Evolutionary conservation across 2,888 invertebrate species (phyloP), one percentile per base, ranked within the genome.

Genomic region (Leptogaster cylindrica): DNA sequence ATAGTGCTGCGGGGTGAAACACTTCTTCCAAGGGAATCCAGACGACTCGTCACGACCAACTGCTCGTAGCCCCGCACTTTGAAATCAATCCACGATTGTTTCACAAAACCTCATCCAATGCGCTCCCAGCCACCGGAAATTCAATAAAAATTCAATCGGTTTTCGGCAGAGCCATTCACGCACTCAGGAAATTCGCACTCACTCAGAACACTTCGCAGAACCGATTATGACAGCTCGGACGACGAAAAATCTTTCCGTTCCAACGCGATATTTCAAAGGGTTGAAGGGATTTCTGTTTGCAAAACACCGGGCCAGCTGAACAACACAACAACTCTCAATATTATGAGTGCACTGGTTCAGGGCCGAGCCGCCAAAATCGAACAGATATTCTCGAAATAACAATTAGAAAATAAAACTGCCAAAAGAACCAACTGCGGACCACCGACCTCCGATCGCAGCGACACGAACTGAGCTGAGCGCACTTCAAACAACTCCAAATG

Each of bases 361-460:
- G 44, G 44, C 41, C 61, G 39, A 39, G 10, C 28, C 16, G 31
- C 44, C 61, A 44, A 61, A 61, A 28, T 44, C 18, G 44, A 25
- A 16, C 20, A 12, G 44, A 44, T 61, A 44, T n/a, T 61, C 61
- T 31, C 20, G 12, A 28, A n/a, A n/a, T n/a, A n/a, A n/a, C n/a
- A n/a, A n/a, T n/a, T n/a, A n/a, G n/a, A n/a, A n/a, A 61, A 61
- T 44, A 55, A 44, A 61, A 61, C 10, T 44, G 27, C 61, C 61
- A 41, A 61, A 52, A 52, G n/a, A 25, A 44, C 23, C 28, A 23
- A 28, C 41, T 18, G 10, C 14, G n/a, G 44, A 31, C 39, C 61
- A 61, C 61, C 61, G 61, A 41, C 61, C 44, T 61, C 14, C 27
- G 44, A 28, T 36, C 28, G 18, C 23, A 61, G 12, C 61, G 44